Percentiles rank a stretch among this genome's conserved stretches.
Evolutionary conservation across 1,140 invertebrate species (phyloP).

Genomic region (Aporrectodea caliginosa): DNA sequence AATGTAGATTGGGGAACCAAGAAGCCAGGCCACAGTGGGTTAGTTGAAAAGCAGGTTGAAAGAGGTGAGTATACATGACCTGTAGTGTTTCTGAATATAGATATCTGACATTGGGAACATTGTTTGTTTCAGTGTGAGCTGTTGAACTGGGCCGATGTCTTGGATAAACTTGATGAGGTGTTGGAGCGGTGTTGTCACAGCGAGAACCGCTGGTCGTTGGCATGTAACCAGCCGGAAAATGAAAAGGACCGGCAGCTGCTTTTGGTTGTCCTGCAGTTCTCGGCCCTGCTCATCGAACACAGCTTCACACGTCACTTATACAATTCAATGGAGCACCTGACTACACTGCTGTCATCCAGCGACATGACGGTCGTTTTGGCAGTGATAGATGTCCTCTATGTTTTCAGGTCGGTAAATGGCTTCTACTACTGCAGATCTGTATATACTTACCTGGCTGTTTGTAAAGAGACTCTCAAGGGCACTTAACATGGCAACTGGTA

Average conservation of each 20-base stretch:
- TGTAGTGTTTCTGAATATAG: too few species aligned
- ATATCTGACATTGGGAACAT: too few species aligned
- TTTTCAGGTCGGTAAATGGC: conserved; percentile 64
- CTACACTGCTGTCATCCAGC: conserved; percentile 74
- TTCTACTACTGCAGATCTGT: too few species aligned
- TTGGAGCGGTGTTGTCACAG: conserved; percentile 70
- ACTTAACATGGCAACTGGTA: too few species aligned
- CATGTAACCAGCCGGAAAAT: conserved; percentile 70
- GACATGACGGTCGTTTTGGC: conserved; percentile 83
- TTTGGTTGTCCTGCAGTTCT: conserved; percentile 70
- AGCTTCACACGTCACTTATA: conserved; percentile 85
- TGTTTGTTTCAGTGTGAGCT: conserved; percentile 69
- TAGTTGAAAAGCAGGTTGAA: too few species aligned
- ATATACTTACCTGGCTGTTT: too few species aligned
- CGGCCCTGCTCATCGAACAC: conserved; percentile 81
- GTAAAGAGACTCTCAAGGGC: too few species aligned
- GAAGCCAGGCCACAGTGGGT: too few species aligned
- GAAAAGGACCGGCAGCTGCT: conserved; percentile 71
- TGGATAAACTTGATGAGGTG: conserved; percentile 78
- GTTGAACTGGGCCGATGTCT: conserved; percentile 82
- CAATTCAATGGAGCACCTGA: conserved; percentile 84
- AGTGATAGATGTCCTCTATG: conserved; percentile 81
- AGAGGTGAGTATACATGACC: too few species aligned
- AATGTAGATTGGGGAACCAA: too few species aligned
- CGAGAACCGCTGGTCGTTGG: conserved; percentile 68